phyloP scores from a whole-genome alignment of 53 echinoderm and acorn worm species.

The Temnopleurus reevesii region DNA sequence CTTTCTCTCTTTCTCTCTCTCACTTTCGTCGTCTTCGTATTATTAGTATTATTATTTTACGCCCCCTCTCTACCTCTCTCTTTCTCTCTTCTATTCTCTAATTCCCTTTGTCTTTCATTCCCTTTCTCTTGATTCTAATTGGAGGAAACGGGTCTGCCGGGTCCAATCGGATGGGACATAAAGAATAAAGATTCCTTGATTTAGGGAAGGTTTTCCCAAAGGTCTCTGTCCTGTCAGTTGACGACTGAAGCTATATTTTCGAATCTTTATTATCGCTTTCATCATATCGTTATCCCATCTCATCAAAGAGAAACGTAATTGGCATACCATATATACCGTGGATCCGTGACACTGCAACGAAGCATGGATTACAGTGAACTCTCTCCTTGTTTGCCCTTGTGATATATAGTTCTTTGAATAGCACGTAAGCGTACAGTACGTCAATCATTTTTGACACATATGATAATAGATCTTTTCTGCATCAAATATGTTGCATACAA shows the following conservation, averaged over 20 bases:
- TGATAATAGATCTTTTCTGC: no score
- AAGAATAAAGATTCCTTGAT: conserved; percentile 25
- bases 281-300: background rate
- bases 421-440: background rate
- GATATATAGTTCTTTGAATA: background rate
- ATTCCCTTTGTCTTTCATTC: background rate
- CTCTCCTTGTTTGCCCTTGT: background rate
- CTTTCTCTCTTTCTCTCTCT: background rate
- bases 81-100: background rate
- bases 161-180: conserved; percentile 46
- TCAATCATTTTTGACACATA: no score
- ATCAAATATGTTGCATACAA: no score
- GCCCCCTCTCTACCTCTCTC: background rate
- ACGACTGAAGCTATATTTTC: background rate
- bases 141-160: conserved; percentile 49
- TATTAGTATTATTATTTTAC: background rate
- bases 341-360: background rate
- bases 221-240: conserved; percentile 27
- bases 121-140: conserved; percentile 35
- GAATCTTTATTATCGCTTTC: background rate
- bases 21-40: background rate
- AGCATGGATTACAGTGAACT: background rate
- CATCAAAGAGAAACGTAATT: background rate
- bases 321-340: background rate
- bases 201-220: conserved; percentile 8